These are phyloP conservation scores for Heliopora coerulea DNA, from an alignment of 92 coral and sea anemone genomes.

Conservation along the genomic window DNA sequence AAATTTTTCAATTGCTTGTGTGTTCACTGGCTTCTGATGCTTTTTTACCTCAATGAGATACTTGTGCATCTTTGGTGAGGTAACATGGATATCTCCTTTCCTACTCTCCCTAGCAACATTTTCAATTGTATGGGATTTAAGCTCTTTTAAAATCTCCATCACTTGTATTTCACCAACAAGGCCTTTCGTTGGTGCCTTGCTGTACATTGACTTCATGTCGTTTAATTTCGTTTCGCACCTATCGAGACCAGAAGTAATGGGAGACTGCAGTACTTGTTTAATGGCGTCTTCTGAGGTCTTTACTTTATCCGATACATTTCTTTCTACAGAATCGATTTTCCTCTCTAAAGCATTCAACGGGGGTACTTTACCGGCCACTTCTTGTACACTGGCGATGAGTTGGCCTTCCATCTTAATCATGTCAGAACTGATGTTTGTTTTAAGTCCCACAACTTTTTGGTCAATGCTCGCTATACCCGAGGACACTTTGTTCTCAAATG, in stretches of 20 bases:
- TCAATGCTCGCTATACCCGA: too few species aligned
- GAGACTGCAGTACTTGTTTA: neutral
- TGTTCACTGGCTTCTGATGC: neutral
- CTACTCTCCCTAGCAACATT: conserved; percentile 11
- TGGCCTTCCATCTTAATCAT: conserved; percentile 12
- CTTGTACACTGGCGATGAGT: conserved; percentile 32
- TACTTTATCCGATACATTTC: conserved; percentile 1
- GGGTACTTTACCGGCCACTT: conserved; percentile 45
- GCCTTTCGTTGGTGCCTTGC: conserved; percentile 51
- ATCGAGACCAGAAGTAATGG: neutral
- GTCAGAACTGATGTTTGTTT: conserved; percentile 11
- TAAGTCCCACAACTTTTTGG: conserved; percentile 18
- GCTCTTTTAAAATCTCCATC: conserved; percentile 12
- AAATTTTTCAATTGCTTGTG: conserved; percentile 45
- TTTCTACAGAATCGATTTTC: conserved; percentile 12
- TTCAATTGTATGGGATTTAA: conserved; percentile 26
- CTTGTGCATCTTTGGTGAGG: conserved; percentile 26
- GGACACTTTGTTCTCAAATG: too few species aligned
- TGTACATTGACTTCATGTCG: conserved; percentile 25
- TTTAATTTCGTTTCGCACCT: conserved; percentile 32
- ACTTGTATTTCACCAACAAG: conserved; percentile 49
- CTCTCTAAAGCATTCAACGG: conserved; percentile 30
- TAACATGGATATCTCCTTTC: conserved; percentile 50
- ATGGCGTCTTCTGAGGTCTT: neutral
- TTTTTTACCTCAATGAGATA: conserved; percentile 59